These are phyloP conservation scores for Nothoprocta pentlandii DNA, from an alignment of 2,113 vertebrate species.

Conservation along the genomic window DNA sequence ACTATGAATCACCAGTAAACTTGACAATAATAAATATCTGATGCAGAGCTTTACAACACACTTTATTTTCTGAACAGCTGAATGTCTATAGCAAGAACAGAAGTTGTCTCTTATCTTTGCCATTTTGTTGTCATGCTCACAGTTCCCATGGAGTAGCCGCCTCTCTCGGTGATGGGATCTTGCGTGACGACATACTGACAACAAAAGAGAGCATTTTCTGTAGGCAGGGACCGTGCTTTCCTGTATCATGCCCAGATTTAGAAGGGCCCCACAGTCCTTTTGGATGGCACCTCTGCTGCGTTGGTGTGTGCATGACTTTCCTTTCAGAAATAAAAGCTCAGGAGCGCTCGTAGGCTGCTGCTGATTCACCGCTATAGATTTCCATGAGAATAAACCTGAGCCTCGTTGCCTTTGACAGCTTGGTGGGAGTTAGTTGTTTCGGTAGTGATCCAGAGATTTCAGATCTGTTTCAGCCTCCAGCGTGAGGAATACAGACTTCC, in stretches of 20 bases:
- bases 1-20: neutral
- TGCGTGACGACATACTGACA: neutral
- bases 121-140: neutral
- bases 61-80: neutral
- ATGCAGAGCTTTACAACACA: neutral
- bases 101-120: neutral
- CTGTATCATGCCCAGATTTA: neutral
- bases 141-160: neutral
- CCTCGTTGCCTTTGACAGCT: neutral
- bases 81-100: neutral
- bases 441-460: neutral
- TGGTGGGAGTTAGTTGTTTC: neutral
- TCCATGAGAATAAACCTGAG: neutral
- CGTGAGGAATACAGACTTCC: neutral
- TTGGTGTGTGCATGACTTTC: neutral
- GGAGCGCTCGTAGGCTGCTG: neutral
- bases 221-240: neutral
- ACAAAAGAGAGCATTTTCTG: neutral
- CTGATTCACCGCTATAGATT: neutral
- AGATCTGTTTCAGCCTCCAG: neutral
- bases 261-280: neutral
- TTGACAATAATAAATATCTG: neutral
- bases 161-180: neutral
- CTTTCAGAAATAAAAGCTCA: neutral
- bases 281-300: neutral